Percentiles rank a stretch among this genome's conserved stretches.
Evolutionary conservation across 2,797 vertebrate genomes (phyloP).

Genomic region (Crossoptilon crossoptilon): DNA sequence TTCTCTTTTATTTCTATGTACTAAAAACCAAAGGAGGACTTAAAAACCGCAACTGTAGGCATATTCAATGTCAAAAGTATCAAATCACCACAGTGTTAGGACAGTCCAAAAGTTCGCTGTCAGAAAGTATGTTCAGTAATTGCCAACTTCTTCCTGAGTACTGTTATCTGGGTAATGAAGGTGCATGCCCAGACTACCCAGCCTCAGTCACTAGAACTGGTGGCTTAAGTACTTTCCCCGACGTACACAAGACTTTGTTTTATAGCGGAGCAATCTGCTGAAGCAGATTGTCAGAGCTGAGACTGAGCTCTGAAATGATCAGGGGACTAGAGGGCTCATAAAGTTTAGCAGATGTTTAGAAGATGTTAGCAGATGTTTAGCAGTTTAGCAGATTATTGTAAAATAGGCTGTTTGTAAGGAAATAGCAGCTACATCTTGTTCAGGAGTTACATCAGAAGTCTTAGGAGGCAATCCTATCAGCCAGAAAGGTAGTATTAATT

Average conservation of each 20-base stretch:
- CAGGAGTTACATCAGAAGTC: background rate
- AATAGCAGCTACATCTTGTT: background rate
- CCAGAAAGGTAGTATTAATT: conserved; percentile 4
- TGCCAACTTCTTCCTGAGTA: background rate
- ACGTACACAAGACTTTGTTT: background rate
- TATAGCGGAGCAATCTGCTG: background rate
- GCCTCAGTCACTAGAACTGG: background rate
- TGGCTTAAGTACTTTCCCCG: background rate
- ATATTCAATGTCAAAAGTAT: background rate
- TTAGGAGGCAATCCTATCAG: background rate
- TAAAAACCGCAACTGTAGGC: background rate
- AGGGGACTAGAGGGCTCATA: background rate
- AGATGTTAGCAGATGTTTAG: conserved; percentile 8
- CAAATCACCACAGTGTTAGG: background rate
- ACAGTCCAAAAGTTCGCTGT: background rate
- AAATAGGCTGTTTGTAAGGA: background rate
- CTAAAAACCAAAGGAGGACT: background rate
- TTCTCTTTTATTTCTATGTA: background rate
- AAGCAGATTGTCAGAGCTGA: conserved; percentile 36
- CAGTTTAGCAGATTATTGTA: conserved; percentile 27
- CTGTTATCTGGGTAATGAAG: background rate
- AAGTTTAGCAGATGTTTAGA: background rate
- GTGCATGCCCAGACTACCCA: background rate
- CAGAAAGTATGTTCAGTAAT: background rate
- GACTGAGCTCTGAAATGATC: background rate